Conservation (phyloP, 2,113 vertebrate genomes). For the Sander vitreus region DNA sequence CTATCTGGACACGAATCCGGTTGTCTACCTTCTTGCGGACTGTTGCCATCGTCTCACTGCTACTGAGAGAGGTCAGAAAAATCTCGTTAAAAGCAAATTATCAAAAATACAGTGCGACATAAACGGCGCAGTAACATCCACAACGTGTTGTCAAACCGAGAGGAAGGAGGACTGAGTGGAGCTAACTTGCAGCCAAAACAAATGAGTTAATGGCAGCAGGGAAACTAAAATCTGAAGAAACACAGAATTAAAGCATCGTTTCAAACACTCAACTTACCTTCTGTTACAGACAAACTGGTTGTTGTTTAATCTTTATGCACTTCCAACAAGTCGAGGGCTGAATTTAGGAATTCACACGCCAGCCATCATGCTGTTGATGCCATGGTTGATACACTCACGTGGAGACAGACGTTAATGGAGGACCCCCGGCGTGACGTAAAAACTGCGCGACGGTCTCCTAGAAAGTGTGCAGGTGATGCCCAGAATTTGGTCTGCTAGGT, state of each 20-base stretch:
- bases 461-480: fast-evolving
- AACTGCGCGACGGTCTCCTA: constrained; percentile 34
- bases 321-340: not conserved
- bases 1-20: constrained; percentile 95
- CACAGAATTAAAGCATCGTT: fast-evolving
- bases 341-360: constrained; percentile 28
- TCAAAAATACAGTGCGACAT: not conserved
- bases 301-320: not conserved
- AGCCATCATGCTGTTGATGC: constrained; percentile 55
- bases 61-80: not conserved
- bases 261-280: constrained; percentile 32
- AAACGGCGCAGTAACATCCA: not conserved
- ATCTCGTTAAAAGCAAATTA: not conserved
- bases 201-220: not conserved
- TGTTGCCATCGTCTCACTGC: constrained; percentile 81
- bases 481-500: not conserved
- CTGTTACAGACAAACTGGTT: not conserved
- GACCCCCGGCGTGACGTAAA: constrained; percentile 73
- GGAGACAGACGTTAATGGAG: constrained; percentile 62
- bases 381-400: constrained; percentile 73
- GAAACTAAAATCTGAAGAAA: not conserved
- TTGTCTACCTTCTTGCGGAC: constrained; percentile 97
- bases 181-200: constrained; percentile 11
- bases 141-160: not conserved
- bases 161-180: not conserved